These are phyloP conservation scores for Euleptes europaea DNA, from an alignment of 2,113 vertebrate species.

Conservation along the genomic window DNA sequence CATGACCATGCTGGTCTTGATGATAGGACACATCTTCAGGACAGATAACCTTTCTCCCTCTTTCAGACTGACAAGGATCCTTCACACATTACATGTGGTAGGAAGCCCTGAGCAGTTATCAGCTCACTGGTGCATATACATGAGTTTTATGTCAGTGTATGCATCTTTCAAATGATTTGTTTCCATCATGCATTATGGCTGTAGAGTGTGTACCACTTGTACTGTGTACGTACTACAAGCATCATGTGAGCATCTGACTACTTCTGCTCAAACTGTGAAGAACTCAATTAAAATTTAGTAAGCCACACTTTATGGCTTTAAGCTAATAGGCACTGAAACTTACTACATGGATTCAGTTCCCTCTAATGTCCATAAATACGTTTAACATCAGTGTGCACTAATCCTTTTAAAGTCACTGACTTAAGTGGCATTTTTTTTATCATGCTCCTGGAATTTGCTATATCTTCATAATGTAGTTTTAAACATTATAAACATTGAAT, in stretches of 20 bases:
- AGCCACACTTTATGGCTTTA: not conserved
- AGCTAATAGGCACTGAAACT: not conserved
- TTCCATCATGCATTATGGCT: not conserved
- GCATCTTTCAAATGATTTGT: not conserved
- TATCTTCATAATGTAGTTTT: not conserved
- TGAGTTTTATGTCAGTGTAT: not conserved
- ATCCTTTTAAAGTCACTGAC: not conserved
- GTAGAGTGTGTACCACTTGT: not conserved
- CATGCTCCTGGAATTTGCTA: not conserved
- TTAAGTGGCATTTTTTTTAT: not conserved
- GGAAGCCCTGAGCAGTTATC: not conserved
- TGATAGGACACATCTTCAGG: not conserved
- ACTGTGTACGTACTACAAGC: not conserved
- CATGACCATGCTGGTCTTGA: not conserved
- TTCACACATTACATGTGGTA: not conserved
- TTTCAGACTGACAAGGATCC: not conserved
- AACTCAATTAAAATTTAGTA: not conserved
- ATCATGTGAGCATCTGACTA: not conserved
- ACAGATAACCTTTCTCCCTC: conserved; percentile 9
- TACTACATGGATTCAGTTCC: not conserved
- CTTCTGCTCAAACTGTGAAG: not conserved
- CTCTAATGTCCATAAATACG: not conserved
- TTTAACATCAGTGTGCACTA: not conserved
- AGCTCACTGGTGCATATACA: not conserved
- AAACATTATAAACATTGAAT: not conserved